Conservation (phyloP, 2,888 invertebrate genomes). For the Hartigia nigra region DNA sequence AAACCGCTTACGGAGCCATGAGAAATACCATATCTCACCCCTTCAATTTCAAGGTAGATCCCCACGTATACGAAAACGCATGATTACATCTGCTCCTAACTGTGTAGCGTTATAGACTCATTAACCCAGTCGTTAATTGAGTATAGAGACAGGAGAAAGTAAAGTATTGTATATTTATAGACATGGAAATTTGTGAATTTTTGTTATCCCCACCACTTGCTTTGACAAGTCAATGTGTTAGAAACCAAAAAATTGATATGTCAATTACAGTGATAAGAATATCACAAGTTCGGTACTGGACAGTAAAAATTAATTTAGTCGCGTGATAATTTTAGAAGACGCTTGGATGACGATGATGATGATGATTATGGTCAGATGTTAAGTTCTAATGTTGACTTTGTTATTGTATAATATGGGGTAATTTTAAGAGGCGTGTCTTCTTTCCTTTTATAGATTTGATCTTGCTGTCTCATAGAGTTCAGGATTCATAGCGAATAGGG, state of each 20-base stretch:
- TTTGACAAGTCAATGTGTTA: neutral
- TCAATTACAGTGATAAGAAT: neutral
- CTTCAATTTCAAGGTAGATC: neutral
- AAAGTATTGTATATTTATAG: neutral
- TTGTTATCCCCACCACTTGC: neutral
- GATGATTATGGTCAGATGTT: neutral
- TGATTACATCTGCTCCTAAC: neutral
- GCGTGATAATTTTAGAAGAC: no score
- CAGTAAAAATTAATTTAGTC: no score
- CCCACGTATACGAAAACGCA: neutral
- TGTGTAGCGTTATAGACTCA: neutral
- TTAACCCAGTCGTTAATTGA: neutral
- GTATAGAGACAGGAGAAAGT: neutral
- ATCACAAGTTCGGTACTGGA: no score
- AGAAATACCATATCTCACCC: neutral
- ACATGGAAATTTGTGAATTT: neutral
- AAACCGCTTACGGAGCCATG: neutral
- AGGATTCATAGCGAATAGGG: neutral
- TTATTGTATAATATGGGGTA: neutral
- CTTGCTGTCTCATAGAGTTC: neutral
- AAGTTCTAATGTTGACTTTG: neutral
- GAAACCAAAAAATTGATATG: neutral
- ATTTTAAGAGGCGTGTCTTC: neutral
- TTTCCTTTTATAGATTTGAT: neutral
- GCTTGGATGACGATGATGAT: neutral